phyloP scores from a whole-genome alignment of 2,113 vertebrate species.

The Neoarius graeffei region DNA sequence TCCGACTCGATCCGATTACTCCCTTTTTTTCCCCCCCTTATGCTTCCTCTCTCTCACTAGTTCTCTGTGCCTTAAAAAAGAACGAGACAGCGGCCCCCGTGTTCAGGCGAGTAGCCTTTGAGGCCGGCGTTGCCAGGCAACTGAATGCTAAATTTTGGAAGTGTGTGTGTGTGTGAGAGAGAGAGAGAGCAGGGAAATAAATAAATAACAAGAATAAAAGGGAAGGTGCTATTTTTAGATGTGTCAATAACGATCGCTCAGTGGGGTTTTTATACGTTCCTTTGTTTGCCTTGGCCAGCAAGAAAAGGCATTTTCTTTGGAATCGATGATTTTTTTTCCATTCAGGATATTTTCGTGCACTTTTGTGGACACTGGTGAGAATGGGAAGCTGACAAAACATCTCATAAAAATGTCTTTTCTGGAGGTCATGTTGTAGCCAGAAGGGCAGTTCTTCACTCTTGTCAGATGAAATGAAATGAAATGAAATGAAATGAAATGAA shows the following conservation, averaged over 20 bases:
- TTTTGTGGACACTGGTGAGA: constrained; percentile 48
- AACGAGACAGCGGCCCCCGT: constrained; percentile 64
- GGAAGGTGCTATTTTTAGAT: constrained; percentile 65
- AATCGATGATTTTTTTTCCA: constrained; percentile 66
- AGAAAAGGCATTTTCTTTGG: constrained; percentile 43
- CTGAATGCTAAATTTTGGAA: constrained; percentile 78
- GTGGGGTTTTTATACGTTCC: constrained; percentile 51
- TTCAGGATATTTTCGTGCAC: constrained; percentile 53
- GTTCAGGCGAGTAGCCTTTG: constrained; percentile 63
- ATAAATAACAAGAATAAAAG: constrained; percentile 56
- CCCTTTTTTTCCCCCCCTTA: constrained; percentile 36
- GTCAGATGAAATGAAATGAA: constrained; percentile 15
- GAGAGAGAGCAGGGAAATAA: constrained; percentile 35
- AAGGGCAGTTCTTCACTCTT: constrained; percentile 31
- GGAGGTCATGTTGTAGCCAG: constrained; percentile 40
- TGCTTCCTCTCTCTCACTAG: constrained; percentile 49
- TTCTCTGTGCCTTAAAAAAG: constrained; percentile 65
- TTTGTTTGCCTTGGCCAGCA: constrained; percentile 64
- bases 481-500: constrained; percentile 10
- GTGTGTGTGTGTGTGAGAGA: constrained; percentile 63
- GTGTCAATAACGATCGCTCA: constrained; percentile 63
- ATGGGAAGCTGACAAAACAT: constrained; percentile 54
- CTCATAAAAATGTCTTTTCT: constrained; percentile 41
- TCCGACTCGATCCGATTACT: constrained; percentile 41
- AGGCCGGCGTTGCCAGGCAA: constrained; percentile 74